phyloP scores from a whole-genome alignment of 2,797 vertebrate species.

The Rousettus madagascariensis region DNA sequence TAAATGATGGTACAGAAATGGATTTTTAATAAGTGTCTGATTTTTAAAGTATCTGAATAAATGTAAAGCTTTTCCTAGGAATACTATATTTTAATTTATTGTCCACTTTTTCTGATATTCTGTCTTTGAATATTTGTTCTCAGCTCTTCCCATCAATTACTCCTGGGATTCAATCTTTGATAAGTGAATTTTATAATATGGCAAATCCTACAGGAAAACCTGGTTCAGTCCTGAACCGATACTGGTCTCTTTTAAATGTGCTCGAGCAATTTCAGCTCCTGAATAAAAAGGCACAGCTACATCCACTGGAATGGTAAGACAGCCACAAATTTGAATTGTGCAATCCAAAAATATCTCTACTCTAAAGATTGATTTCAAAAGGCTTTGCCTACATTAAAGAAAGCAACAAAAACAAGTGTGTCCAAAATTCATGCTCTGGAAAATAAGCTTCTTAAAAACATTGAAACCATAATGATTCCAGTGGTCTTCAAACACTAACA shows the following conservation, averaged over 20 bases:
- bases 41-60: neutral
- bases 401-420: slow-evolving; percentile 52
- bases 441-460: slow-evolving; percentile 64
- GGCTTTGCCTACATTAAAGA: slow-evolving; percentile 57
- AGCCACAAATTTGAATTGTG: slow-evolving; percentile 61
- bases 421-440: slow-evolving; percentile 63
- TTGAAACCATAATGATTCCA: slow-evolving; percentile 70
- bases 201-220: slow-evolving; percentile 69
- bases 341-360: slow-evolving; percentile 51
- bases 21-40: neutral
- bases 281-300: slow-evolving; percentile 69
- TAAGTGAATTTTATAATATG: slow-evolving; percentile 79
- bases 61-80: neutral
- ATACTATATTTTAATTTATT: neutral
- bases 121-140: slow-evolving; percentile 66
- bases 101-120: neutral
- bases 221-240: slow-evolving; percentile 74
- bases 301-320: slow-evolving; percentile 82
- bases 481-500: slow-evolving; percentile 57
- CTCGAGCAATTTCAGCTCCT: slow-evolving; percentile 81
- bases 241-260: slow-evolving; percentile 82
- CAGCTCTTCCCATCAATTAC: slow-evolving; percentile 89
- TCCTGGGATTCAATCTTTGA: slow-evolving; percentile 77
- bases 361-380: slow-evolving; percentile 74
- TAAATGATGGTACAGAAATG: neutral